Base-by-base conservation (phyloP, 2,113 vertebrate species). In the Lampris megalopsis region DNA sequence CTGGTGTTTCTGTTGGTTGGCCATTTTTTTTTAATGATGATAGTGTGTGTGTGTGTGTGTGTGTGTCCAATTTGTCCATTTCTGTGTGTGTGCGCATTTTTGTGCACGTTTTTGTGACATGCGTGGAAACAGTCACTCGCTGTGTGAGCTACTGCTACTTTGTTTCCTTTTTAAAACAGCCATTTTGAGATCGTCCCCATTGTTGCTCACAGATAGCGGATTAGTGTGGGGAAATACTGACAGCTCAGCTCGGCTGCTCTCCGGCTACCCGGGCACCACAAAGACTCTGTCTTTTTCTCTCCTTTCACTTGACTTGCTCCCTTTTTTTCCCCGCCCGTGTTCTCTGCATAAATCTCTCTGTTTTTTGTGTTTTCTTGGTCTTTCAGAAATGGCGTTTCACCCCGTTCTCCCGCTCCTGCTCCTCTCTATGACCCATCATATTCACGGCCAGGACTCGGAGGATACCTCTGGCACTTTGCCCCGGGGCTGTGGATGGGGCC, bases 401-500 rank as follows among this genome's bases (percentile, higher is more conserved):
- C 52, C 80, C 2, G 74, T 91, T 71, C 63, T 94, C 45, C 75
- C 95, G 74, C 90, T 96, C 79, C 91, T 97, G 86, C 93, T 97
- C 72, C 91, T 97, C 82, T 85, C 91, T 0, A 91, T 95, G 58
- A 86, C 93, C 71, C 77, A 92, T 89, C 37, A 90, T 89, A 83
- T 94, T 91, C 63, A 24, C 8, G 70, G 86, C 72, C 89, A 91
- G 63, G 81, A 81, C 13, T 92, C 94, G 0, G 94, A 95, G 54
- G 94, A 96, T 8, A 6, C 47, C 24, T 9, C 86, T 49, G 94
- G 67, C 88, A 91, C 9, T 92, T 92, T 0, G 45, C 95, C 98
- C 0, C 91, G 95, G 45, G 98, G 98, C 64, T 99, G 98, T 0
- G 96, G 96, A 5, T 93, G 97, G 93, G 96, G 97, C 24, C 93